Base-by-base conservation (phyloP, 2,797 vertebrate species). In the Artibeus lituratus region DNA sequence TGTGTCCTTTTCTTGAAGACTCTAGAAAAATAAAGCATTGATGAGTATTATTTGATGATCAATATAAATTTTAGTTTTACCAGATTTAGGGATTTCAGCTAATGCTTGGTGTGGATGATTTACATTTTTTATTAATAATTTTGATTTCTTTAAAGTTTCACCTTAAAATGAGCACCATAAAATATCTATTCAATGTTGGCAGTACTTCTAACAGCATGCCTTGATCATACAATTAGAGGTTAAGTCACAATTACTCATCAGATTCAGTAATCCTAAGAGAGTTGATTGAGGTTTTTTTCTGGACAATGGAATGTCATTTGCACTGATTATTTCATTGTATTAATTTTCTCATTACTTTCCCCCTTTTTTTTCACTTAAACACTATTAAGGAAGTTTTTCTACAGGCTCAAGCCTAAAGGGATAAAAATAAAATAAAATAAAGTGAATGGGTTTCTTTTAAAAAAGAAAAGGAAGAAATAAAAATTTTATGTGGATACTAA, bases 241-340 rank as follows among this genome's bases (percentile, higher is more conserved):
- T 94, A 96, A 95, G 87, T 87, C 89, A 90, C 95, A 98, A 96
- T 97, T 97, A 97, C 94, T 95, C 96, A 97, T 96, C 95, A 92
- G 86, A 96, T 96, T 97, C 97, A 83, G 84, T 96, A 94, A 96
- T 97, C 96, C 91, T 96, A 91, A 95, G 51, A 96, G 86, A 94
- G 67, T 93, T 97, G 97, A 98, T 97, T 96, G 97, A 98, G 94
- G 83, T 47, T 96, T 96, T 93, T 91, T 97, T 78, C 95, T 97
- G 97, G 97, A 97, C 97, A 98, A 97, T 90, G 84, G 89, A 95
- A 95, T 97, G 95, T 96, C 91, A 96, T 97, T 97, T 97, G 94
- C 95, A 97, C 91, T 96, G 94, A 97, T 97, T 97, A 97, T 97
- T 98, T 97, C 81, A 97, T 96, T 97, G 96, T 96, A 97, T 96